Percentiles rank a stretch among this genome's conserved stretches.
phyloP scores from a whole-genome alignment of 2,888 invertebrate species.

The Thysanoteuthis rhombus region DNA sequence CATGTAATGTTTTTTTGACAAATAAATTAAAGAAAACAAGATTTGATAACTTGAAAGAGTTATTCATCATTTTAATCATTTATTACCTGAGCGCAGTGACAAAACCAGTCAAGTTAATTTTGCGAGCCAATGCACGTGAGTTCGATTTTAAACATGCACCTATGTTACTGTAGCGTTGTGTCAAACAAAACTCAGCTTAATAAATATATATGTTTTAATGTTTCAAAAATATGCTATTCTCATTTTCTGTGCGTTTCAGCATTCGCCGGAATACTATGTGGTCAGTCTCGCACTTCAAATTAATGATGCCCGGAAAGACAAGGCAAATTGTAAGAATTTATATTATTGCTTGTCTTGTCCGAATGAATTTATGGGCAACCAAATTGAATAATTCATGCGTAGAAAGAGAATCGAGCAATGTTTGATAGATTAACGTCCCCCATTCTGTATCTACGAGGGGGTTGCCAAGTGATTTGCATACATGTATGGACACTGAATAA shows the following conservation, averaged over 20 bases:
- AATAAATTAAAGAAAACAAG: too few relatives aligned
- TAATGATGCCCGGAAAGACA: neutral
- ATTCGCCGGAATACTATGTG: neutral
- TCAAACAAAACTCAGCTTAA: neutral
- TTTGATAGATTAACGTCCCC: neutral
- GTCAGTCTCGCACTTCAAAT: neutral
- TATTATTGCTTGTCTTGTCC: neutral
- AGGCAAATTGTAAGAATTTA: neutral
- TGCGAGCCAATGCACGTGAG: too few relatives aligned
- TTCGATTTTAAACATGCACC: neutral
- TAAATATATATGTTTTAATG: neutral
- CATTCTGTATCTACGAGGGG: neutral
- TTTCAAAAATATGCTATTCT: neutral
- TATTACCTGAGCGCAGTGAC: too few relatives aligned
- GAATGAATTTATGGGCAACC: neutral
- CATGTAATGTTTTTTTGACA: too few relatives aligned
- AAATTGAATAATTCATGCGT: neutral
- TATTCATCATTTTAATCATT: too few relatives aligned
- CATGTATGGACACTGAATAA: neutral
- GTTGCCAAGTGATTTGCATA: neutral
- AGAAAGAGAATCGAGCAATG: neutral
- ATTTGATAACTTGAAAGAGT: too few relatives aligned
- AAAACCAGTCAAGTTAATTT: too few relatives aligned
- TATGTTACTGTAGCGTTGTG: neutral
- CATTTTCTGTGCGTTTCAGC: neutral